Conservation (phyloP, 2,113 vertebrate genomes). For the Telmatochromis brachygnathus region DNA sequence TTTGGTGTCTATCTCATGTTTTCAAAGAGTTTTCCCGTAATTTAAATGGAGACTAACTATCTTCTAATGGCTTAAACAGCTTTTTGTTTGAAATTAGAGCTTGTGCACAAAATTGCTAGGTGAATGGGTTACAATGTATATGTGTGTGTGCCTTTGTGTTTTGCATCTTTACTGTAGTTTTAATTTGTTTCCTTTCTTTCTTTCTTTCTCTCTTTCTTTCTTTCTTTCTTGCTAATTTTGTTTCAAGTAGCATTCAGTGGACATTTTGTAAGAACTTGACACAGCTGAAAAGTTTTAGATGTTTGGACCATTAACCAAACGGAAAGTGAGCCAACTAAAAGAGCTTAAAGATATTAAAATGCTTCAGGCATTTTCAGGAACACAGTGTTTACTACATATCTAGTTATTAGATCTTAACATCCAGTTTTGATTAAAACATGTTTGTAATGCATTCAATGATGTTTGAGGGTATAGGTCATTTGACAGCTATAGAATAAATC, state of each 20-base stretch:
- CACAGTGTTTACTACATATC: not conserved
- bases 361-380: not conserved
- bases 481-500: not conserved
- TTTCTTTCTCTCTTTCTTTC: not conserved
- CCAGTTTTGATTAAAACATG: not conserved
- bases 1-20: not conserved
- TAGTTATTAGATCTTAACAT: not conserved
- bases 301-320: not conserved
- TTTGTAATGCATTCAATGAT: not conserved
- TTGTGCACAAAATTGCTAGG: not conserved
- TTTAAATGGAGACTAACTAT: not conserved
- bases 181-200: not conserved
- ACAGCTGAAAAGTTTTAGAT: not conserved
- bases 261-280: not conserved
- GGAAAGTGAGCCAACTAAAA: not conserved
- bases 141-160: not conserved
- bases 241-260: not conserved
- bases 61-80: not conserved
- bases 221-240: not conserved
- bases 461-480: not conserved
- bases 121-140: not conserved
- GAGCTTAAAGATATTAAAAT: not conserved
- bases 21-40: not conserved
- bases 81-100: rapidly evolving
- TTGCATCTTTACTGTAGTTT: not conserved